These are phyloP conservation scores for Eonycteris spelaea DNA, from an alignment of 2,113 vertebrate genomes.

Conservation along the genomic window DNA sequence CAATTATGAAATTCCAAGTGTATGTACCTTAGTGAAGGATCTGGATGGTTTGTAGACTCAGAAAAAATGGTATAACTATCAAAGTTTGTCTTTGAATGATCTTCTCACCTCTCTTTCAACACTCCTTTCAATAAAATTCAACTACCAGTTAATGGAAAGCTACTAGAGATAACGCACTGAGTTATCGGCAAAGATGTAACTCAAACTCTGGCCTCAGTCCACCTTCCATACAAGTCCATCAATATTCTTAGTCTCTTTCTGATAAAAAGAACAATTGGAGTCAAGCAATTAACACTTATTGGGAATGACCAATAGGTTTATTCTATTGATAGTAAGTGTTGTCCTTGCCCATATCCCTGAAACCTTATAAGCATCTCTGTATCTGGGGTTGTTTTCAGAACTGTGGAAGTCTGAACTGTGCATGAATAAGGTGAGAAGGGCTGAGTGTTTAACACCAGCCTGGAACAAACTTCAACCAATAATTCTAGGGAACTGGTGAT, in stretches of 20 bases:
- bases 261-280: not conserved
- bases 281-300: not conserved
- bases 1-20: slow-evolving; percentile 23
- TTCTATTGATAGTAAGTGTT: not conserved
- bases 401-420: not conserved
- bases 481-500: not conserved
- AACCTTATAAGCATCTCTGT: not conserved
- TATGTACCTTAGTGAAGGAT: not conserved
- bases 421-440: not conserved
- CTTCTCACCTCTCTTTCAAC: not conserved
- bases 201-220: not conserved
- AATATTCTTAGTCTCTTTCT: not conserved
- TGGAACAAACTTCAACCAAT: not conserved
- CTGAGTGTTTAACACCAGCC: not conserved
- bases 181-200: not conserved
- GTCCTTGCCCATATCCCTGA: not conserved
- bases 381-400: not conserved
- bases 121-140: not conserved
- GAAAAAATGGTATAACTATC: not conserved
- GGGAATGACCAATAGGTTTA: not conserved
- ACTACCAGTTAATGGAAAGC: not conserved
- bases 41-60: not conserved
- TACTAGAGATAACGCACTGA: not conserved
- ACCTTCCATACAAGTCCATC: not conserved
- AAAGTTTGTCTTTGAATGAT: not conserved